phyloP scores from a whole-genome alignment of 2,113 vertebrate genomes.

The Trichechus manatus region DNA sequence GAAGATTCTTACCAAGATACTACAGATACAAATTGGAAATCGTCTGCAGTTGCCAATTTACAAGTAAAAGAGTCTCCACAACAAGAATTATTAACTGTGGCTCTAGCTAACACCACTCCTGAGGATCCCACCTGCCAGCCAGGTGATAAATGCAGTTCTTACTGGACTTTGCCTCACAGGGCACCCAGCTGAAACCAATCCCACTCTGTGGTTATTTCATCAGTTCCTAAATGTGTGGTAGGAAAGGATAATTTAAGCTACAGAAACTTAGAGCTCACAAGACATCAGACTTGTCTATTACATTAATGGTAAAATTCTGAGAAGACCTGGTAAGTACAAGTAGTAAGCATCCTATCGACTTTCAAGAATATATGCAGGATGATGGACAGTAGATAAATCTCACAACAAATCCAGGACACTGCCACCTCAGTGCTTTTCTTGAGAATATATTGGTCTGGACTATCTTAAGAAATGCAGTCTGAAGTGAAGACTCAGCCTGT shows the following conservation, averaged over 20 bases:
- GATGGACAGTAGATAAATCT: background rate
- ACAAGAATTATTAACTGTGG: background rate
- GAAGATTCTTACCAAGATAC: background rate
- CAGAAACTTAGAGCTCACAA: background rate
- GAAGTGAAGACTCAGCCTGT: background rate
- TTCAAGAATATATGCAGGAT: background rate
- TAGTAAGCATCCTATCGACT: background rate
- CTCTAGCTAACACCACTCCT: background rate
- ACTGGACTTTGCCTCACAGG: background rate
- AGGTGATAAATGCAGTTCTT: background rate
- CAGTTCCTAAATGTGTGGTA: background rate
- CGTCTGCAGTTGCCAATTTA: background rate
- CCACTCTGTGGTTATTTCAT: background rate
- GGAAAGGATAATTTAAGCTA: background rate
- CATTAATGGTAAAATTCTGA: slow-evolving; percentile 17
- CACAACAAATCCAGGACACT: background rate
- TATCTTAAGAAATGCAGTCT: background rate
- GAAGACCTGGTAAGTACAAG: background rate
- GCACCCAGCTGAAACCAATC: background rate
- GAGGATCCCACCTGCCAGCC: background rate
- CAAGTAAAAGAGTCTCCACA: background rate
- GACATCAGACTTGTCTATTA: background rate
- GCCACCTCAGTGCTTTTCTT: background rate
- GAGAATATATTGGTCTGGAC: background rate
- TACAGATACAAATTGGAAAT: background rate